Percentiles rank a stretch among this genome's conserved stretches.
Conservation (phyloP, 2,888 invertebrate species). For the Antheraea assamensis region DNA sequence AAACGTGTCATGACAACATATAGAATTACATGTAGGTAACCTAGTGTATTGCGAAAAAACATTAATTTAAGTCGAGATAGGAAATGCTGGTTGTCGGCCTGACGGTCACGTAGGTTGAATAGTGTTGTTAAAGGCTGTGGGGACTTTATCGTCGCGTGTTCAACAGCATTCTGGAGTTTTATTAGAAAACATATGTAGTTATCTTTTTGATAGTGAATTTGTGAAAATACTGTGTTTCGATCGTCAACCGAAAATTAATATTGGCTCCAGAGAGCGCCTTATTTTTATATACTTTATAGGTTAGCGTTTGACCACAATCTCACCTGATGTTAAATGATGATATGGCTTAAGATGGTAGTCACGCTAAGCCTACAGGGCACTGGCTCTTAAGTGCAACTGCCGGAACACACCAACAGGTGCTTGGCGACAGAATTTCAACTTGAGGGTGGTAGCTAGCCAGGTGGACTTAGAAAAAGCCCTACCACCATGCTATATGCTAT, state of each 20-base stretch:
- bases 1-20: neutral
- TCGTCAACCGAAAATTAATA: neutral
- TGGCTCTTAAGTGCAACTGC: no score
- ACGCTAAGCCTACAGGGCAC: no score
- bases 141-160: neutral
- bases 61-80: neutral
- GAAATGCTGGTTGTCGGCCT: neutral
- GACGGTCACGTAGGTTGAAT: neutral
- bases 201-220: neutral
- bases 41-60: neutral
- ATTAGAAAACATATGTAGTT: neutral
- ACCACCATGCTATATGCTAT: no score
- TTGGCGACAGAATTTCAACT: no score
- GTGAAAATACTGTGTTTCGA: neutral
- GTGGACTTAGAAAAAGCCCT: no score
- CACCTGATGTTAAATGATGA: no score
- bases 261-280: no score
- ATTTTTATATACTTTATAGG: no score
- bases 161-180: neutral
- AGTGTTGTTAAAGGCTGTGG: neutral
- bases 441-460: no score
- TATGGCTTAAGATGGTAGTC: no score
- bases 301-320: no score
- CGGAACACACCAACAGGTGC: no score
- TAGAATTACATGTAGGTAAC: neutral